Percentiles rank a stretch among this genome's conserved stretches.
Conservation (phyloP, 2,888 invertebrate species). For the Odontomyia ornata region DNA sequence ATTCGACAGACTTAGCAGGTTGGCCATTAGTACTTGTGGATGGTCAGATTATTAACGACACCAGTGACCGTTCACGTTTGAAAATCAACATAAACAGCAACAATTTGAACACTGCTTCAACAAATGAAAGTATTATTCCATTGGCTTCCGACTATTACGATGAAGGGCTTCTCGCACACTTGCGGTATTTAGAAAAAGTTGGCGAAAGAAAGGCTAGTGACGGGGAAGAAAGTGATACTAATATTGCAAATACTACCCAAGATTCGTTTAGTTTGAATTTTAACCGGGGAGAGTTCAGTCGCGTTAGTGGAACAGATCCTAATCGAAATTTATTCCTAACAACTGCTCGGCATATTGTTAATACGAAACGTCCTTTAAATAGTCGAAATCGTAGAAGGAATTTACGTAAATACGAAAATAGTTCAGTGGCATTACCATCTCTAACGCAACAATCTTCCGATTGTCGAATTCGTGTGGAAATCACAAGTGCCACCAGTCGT, state of each 20-base stretch:
- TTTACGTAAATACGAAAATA: not conserved
- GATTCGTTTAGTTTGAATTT: constrained; percentile 7
- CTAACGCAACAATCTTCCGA: not conserved
- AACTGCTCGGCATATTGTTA: constrained; percentile 34
- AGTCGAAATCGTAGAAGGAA: constrained; percentile 23
- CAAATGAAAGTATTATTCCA: constrained; percentile 52
- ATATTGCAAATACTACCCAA: not conserved
- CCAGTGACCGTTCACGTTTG: constrained; percentile 3
- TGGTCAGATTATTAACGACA: not conserved
- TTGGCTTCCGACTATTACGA: constrained; percentile 61
- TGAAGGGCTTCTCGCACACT: constrained; percentile 59
- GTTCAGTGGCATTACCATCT: not conserved
- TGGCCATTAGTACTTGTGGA: not conserved
- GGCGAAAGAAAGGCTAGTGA: constrained; percentile 56
- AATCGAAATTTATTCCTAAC: constrained; percentile 3
- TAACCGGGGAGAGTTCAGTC: not conserved
- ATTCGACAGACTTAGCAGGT: not conserved
- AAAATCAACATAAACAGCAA: constrained; percentile 23
- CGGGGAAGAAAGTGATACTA: not conserved
- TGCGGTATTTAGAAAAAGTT: constrained; percentile 61
- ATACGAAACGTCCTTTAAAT: constrained; percentile 43
- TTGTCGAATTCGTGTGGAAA: constrained; percentile 56
- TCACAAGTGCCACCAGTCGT: constrained; percentile 22
- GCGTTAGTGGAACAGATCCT: not conserved
- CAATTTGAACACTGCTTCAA: constrained; percentile 48